These are phyloP conservation scores for Oscheius sp. DNA, from an alignment of 2,888 invertebrate genomes.

Conservation along the genomic window DNA sequence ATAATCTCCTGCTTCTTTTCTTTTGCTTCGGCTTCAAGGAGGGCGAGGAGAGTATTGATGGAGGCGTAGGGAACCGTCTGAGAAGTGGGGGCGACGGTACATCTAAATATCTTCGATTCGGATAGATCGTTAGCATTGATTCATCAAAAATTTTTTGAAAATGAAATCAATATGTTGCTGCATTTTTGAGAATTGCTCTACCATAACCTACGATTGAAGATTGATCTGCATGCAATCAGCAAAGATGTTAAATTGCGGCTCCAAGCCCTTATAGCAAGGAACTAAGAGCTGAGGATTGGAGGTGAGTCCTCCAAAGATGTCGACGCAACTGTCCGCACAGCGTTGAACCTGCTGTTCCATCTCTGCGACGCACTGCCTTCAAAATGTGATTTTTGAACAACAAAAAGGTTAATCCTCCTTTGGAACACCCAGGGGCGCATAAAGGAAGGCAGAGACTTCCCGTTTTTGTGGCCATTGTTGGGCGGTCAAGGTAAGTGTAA, in stretches of 20 bases:
- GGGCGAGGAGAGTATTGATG: background rate
- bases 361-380: constrained; percentile 7
- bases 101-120: background rate
- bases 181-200: background rate
- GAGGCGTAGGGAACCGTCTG: constrained; percentile 11
- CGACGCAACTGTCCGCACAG: constrained; percentile 12
- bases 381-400: background rate
- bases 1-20: constrained; percentile 11
- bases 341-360: constrained; percentile 23
- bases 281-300: background rate
- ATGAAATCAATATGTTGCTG: too few species aligned
- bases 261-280: constrained; percentile 1
- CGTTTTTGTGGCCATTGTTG: background rate
- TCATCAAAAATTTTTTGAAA: too few species aligned
- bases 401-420: background rate
- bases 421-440: too few species aligned
- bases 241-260: constrained; percentile 13
- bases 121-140: too few species aligned
- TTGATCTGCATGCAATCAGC: constrained; percentile 18
- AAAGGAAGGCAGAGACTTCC: too few species aligned
- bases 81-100: background rate
- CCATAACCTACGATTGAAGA: constrained; percentile 16
- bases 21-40: background rate
- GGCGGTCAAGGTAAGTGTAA: background rate
- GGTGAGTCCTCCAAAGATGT: background rate